phyloP scores from a whole-genome alignment of 2,113 vertebrate genomes.

The Mola mola region DNA sequence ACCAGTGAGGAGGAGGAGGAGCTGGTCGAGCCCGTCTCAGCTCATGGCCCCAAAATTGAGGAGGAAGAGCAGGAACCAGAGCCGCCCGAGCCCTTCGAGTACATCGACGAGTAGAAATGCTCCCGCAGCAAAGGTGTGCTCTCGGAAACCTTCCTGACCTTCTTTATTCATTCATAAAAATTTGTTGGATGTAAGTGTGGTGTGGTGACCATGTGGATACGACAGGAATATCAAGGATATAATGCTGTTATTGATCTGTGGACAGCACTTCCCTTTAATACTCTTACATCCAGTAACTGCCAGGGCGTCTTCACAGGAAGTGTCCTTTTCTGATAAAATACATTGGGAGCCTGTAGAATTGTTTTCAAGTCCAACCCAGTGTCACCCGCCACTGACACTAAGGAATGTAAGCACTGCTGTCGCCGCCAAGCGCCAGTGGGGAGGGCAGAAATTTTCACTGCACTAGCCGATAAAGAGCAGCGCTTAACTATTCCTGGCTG shows the following conservation, averaged over 20 bases:
- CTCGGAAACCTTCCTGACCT: not conserved
- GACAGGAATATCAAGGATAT: too few relatives aligned
- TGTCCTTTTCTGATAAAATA: not conserved
- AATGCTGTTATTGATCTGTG: too few relatives aligned
- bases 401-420: constrained; percentile 65
- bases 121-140: constrained; percentile 41
- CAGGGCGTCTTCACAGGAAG: not conserved
- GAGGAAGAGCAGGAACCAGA: constrained; percentile 98
- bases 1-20: constrained; percentile 96
- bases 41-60: constrained; percentile 97
- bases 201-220: too few relatives aligned
- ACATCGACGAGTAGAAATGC: constrained; percentile 90
- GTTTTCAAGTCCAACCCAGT: constrained; percentile 22
- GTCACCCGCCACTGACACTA: constrained; percentile 32
- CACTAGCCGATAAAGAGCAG: not conserved
- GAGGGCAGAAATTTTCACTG: constrained; percentile 31
- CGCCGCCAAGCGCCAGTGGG: constrained; percentile 35
- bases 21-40: constrained; percentile 96
- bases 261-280: too few relatives aligned
- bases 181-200: too few relatives aligned
- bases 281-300: not conserved
- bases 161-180: constrained; percentile 23
- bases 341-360: constrained; percentile 17
- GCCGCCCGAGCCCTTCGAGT: constrained; percentile 96
- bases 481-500: constrained; percentile 39